phyloP scores from a whole-genome alignment of 2,113 vertebrate species.

The Budorcas taxicolor region DNA sequence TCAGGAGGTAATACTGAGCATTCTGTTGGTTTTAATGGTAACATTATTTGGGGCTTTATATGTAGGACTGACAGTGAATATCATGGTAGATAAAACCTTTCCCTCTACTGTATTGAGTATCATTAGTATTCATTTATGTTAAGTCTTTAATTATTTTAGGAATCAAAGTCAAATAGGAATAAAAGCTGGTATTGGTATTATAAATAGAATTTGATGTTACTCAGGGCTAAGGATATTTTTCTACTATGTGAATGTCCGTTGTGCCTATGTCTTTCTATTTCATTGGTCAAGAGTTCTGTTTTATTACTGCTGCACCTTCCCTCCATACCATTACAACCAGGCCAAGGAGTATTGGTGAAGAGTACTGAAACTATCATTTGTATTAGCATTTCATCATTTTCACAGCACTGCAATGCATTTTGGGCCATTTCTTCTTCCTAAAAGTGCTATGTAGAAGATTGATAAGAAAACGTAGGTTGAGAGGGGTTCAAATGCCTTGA shows the following conservation, averaged over 20 bases:
- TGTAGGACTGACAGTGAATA: background rate
- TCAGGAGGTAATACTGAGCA: background rate
- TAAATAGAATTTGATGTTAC: background rate
- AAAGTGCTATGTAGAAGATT: background rate
- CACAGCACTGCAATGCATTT: background rate
- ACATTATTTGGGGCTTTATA: background rate
- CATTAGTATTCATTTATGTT: background rate
- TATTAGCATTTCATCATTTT: background rate
- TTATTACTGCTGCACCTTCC: background rate
- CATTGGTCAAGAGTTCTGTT: background rate
- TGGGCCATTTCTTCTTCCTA: constrained; percentile 15
- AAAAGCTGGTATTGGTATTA: background rate
- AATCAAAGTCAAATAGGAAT: background rate
- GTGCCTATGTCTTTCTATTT: background rate
- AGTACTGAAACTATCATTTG: background rate
- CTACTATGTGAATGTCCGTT: background rate
- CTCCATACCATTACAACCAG: background rate
- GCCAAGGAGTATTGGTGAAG: background rate
- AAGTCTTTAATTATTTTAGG: background rate
- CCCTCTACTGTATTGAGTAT: background rate
- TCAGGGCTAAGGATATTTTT: background rate
- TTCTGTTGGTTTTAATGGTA: background rate
- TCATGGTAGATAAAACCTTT: background rate
- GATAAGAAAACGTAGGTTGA: background rate
- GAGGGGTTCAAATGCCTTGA: constrained; percentile 11